Base-by-base conservation (phyloP, 2,113 vertebrate genomes). In the Prochilodus magdalenae region DNA sequence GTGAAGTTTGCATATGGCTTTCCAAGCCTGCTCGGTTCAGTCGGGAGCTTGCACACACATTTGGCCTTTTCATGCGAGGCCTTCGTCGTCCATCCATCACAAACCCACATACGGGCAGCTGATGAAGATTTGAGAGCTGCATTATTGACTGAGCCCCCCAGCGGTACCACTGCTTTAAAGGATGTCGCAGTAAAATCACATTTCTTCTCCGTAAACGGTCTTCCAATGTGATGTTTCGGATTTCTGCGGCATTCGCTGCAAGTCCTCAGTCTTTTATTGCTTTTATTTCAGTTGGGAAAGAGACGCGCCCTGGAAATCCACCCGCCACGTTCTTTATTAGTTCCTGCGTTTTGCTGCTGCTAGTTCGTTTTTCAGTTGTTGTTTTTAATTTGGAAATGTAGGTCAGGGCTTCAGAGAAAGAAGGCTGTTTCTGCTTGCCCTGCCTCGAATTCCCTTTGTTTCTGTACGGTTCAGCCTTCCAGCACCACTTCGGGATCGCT, bases 331-430 rank as follows among this genome's bases (percentile, higher is more conserved):
- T 85, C 66, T 70, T 87, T 87, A 77, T 90, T 85, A 47, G 73
- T 82, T 86, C 86, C 78, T 85, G 84, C 81, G 66, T 77, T 65
- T 86, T 57, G 57, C 76, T 83, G 74, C 75, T 73, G 77, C 80
- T 63, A 80, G 79, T 89, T 88, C 67, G 77, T 73, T 83, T 81
- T 77, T 80, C 20, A 73, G 51, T 88, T 89, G 87, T 90, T 92
- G 87, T 87, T 90, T 90, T 92, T 89, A 88, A 91, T 90, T 91
- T 91, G 79, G 75, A 87, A 90, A 91, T 90, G 88, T 93, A 89
- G 90, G 90, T 90, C 89, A 89, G 72, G 51, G 82, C 89, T 89
- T 88, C 87, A 78, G 69, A 88, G 84, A 84, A 90, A 86, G 73
- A 60, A 26, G 74, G 71, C 65, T 24, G 40, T 57, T 65, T 81